A percentile compares a stretch with the other conserved stretches of the same genome.
These are phyloP conservation scores for Rhogogaster chlorosoma DNA, from an alignment of 2,888 invertebrate species.

Conservation along the genomic window DNA sequence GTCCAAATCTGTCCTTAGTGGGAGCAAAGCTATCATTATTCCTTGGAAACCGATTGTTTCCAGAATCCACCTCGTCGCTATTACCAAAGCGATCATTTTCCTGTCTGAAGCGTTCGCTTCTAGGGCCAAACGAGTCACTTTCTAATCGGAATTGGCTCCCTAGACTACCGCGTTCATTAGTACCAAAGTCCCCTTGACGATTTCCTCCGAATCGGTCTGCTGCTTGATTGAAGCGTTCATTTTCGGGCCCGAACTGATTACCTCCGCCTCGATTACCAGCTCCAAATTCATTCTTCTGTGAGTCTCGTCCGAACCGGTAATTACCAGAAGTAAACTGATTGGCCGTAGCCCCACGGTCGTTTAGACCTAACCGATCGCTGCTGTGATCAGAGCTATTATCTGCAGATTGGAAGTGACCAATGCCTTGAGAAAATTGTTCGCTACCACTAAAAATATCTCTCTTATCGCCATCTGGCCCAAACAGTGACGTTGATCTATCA, in stretches of 20 bases:
- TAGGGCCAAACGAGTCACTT: conserved; percentile 57
- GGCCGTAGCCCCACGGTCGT: conserved; percentile 44
- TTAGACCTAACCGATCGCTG: conserved; percentile 41
- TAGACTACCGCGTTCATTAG: conserved; percentile 57
- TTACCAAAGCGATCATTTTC: conserved; percentile 52
- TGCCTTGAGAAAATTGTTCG: conserved; percentile 23
- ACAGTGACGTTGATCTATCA: conserved; percentile 29
- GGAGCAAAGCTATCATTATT: conserved; percentile 44
- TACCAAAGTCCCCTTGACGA: conserved; percentile 47
- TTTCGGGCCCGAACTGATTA: conserved; percentile 56
- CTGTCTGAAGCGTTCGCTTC: conserved; percentile 57
- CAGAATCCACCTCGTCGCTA: conserved; percentile 27
- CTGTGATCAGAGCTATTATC: conserved; percentile 14
- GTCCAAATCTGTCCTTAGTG: conserved; percentile 50
- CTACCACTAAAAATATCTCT: conserved; percentile 24
- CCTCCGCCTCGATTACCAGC: conserved; percentile 55
- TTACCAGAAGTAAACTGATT: conserved; percentile 28
- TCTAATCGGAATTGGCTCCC: conserved; percentile 60
- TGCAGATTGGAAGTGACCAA: neutral
- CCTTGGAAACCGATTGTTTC: conserved; percentile 57
- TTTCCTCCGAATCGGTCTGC: conserved; percentile 27
- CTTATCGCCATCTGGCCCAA: conserved; percentile 34
- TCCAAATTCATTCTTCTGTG: conserved; percentile 50
- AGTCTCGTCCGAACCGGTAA: conserved; percentile 8
- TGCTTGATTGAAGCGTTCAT: conserved; percentile 35